Percentiles rank a stretch among this genome's conserved stretches.
phyloP scores from a whole-genome alignment of 2,113 vertebrate genomes.

The Heloderma charlesbogerti region DNA sequence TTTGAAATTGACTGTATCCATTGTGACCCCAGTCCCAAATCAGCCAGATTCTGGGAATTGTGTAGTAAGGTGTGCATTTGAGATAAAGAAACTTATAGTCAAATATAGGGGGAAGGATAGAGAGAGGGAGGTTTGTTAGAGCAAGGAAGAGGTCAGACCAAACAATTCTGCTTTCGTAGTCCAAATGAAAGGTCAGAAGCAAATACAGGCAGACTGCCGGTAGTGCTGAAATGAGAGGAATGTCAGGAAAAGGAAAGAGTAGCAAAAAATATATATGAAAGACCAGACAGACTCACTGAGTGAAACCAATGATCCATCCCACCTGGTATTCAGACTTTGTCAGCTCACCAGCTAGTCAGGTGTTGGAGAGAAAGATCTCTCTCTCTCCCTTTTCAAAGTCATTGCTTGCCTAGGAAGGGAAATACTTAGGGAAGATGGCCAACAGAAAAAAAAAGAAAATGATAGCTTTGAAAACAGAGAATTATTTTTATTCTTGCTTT shows the following conservation, averaged over 20 bases:
- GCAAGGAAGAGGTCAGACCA: background rate
- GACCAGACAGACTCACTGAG: background rate
- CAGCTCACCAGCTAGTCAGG: background rate
- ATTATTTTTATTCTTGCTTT: background rate
- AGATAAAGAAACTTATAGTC: background rate
- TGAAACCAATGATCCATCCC: background rate
- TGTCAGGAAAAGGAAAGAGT: background rate
- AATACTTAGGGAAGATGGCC: background rate
- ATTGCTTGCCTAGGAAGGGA: background rate
- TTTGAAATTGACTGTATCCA: background rate
- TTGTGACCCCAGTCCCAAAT: background rate
- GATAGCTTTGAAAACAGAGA: background rate
- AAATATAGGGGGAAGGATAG: background rate
- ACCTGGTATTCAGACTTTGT: background rate
- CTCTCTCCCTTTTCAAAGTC: background rate
- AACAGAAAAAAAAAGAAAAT: background rate
- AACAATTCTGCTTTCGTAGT: background rate
- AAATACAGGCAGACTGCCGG: background rate
- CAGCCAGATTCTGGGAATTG: background rate
- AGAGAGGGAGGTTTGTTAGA: background rate
- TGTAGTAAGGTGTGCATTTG: background rate
- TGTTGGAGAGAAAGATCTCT: background rate
- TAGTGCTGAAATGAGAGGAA: background rate
- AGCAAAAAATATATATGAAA: background rate
- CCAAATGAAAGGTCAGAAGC: constrained; percentile 1